Conservation (phyloP, 1,140 invertebrate genomes). For the Muscidifurax raptorellus region DNA sequence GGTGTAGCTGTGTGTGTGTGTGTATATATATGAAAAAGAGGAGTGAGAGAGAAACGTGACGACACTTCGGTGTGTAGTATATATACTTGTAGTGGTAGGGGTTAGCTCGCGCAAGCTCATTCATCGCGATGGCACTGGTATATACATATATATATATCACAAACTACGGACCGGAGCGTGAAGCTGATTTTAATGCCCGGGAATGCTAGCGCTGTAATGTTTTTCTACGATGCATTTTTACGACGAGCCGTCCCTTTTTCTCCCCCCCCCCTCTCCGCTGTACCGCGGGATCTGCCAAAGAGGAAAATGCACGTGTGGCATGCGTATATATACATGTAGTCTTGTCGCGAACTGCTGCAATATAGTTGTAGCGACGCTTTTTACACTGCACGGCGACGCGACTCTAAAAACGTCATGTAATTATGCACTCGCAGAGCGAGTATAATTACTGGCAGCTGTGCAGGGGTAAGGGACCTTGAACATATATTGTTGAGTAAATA, state of each 20-base stretch:
- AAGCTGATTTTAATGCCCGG: constrained; percentile 13
- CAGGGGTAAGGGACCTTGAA: no score
- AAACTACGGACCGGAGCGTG: background rate
- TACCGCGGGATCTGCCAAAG: background rate
- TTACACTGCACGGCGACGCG: no score
- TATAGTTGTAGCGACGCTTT: no score
- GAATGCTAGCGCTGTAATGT: constrained; percentile 6
- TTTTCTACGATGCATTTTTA: constrained; percentile 9
- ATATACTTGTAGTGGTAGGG: background rate
- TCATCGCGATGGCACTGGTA: background rate
- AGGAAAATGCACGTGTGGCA: constrained; percentile 2
- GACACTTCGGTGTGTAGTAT: background rate
- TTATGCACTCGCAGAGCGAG: background rate
- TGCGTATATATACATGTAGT: no score
- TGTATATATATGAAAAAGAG: background rate
- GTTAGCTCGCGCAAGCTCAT: background rate
- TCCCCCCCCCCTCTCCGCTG: background rate
- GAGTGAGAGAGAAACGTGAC: background rate
- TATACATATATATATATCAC: no score
- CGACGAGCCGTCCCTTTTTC: no score
- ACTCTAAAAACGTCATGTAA: no score
- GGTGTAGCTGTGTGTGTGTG: background rate
- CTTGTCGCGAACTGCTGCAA: no score
- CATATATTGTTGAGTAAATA: no score
- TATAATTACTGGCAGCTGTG: background rate